Evolutionary conservation across 2,797 vertebrate genomes (phyloP).

Genomic region (Peromyscus nudipes): DNA sequence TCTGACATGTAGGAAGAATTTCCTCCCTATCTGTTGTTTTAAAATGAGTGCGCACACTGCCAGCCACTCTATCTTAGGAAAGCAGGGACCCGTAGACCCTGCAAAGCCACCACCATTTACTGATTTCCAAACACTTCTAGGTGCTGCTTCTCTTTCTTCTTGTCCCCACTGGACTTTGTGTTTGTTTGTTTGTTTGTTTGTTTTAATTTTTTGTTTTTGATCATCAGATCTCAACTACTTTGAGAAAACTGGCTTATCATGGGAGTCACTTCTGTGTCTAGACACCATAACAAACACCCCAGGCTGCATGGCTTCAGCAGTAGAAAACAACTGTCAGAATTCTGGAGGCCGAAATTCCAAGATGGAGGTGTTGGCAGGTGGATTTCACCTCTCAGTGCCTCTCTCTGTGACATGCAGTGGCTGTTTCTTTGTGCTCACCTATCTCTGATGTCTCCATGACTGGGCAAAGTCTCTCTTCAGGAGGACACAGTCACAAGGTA

Average conservation of each 20-base stretch:
- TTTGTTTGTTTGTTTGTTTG: neutral
- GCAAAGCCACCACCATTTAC: neutral
- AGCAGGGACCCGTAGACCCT: neutral
- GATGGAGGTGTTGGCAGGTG: fast-evolving
- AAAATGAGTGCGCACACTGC: neutral
- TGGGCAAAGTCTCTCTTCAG: neutral
- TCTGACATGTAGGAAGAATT: conserved; percentile 35
- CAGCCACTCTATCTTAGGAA: neutral
- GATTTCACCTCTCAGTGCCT: neutral
- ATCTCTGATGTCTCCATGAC: neutral
- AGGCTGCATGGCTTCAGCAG: neutral
- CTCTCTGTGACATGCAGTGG: neutral
- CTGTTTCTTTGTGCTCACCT: neutral
- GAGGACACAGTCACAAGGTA: neutral
- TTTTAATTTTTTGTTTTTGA: neutral
- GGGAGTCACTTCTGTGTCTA: neutral
- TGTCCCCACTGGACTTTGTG: neutral
- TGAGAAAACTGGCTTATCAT: neutral
- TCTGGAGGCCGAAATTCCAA: neutral
- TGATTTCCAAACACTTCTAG: fast-evolving
- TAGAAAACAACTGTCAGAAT: neutral
- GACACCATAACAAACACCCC: neutral
- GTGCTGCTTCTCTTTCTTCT: neutral
- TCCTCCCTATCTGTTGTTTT: neutral
- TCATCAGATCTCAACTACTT: neutral